phyloP scores from a whole-genome alignment of 2,797 vertebrate species.

The Eleutherodactylus coqui region DNA sequence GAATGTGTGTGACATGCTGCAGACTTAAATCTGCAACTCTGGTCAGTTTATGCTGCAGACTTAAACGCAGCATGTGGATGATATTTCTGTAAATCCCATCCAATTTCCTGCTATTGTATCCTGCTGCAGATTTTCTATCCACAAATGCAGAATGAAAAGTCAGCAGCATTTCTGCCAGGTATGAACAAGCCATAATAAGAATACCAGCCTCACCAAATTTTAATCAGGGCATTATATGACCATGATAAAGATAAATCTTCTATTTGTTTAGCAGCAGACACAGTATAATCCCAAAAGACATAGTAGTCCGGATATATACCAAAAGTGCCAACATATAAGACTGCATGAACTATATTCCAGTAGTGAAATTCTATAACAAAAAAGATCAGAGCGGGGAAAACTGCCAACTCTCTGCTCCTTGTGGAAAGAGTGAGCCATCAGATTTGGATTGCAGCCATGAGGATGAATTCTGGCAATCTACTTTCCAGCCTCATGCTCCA shows the following conservation, averaged over 20 bases:
- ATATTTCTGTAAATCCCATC: no score
- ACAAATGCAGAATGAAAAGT: no score
- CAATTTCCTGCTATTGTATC: no score
- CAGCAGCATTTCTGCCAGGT: no score
- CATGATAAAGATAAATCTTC: background rate
- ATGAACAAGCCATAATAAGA: background rate
- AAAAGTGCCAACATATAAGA: background rate
- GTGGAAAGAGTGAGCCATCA: slow-evolving; percentile 53
- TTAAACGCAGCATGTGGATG: no score
- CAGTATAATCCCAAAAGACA: no score
- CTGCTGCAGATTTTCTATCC: no score
- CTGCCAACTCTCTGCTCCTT: slow-evolving; percentile 24
- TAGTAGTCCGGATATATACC: background rate
- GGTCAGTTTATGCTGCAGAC: no score
- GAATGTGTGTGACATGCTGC: no score
- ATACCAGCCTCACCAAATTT: background rate
- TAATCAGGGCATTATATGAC: background rate
- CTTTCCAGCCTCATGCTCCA: slow-evolving; percentile 9
- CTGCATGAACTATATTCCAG: background rate
- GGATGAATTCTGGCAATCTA: slow-evolving; percentile 45
- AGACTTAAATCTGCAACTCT: no score
- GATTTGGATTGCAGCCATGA: slow-evolving; percentile 23
- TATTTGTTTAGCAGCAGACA: background rate
- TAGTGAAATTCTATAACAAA: slow-evolving; percentile 37
- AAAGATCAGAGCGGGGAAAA: slow-evolving; percentile 14